These are phyloP conservation scores for Tonatia bakeri DNA, from an alignment of 2,113 vertebrate species.

Conservation along the genomic window DNA sequence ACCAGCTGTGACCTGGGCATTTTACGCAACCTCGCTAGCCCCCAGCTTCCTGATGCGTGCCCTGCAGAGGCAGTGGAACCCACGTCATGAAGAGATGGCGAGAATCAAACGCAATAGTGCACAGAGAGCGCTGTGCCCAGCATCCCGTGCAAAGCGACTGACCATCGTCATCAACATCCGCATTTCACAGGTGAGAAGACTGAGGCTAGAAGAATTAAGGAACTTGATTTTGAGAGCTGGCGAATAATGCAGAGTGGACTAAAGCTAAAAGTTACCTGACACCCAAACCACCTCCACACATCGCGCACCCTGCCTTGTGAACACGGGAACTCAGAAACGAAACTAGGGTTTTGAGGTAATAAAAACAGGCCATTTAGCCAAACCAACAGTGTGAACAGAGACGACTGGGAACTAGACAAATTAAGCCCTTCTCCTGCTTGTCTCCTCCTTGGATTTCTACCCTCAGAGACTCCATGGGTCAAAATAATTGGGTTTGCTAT, in stretches of 20 bases:
- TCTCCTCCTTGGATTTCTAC: background rate
- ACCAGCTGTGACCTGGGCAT: no score
- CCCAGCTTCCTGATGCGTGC: background rate
- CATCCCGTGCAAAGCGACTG: background rate
- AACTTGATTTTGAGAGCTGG: background rate
- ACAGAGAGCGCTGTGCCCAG: background rate
- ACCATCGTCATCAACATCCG: background rate
- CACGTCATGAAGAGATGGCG: background rate
- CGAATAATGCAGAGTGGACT: rapidly evolving
- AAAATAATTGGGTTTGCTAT: background rate
- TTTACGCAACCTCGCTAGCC: background rate
- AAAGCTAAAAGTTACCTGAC: background rate
- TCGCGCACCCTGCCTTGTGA: background rate
- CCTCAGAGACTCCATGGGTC: background rate
- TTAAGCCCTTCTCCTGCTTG: rapidly evolving
- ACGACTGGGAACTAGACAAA: background rate
- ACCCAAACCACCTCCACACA: no score
- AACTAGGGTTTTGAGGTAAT: background rate
- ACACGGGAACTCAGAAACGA: background rate
- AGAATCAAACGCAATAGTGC: background rate
- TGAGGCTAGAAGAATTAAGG: background rate
- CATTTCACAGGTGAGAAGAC: background rate
- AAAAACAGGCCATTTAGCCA: background rate
- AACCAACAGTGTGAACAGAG: background rate
- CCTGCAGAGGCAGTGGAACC: background rate